Conservation (phyloP, 2,113 vertebrate genomes). For the Carollia perspicillata region DNA sequence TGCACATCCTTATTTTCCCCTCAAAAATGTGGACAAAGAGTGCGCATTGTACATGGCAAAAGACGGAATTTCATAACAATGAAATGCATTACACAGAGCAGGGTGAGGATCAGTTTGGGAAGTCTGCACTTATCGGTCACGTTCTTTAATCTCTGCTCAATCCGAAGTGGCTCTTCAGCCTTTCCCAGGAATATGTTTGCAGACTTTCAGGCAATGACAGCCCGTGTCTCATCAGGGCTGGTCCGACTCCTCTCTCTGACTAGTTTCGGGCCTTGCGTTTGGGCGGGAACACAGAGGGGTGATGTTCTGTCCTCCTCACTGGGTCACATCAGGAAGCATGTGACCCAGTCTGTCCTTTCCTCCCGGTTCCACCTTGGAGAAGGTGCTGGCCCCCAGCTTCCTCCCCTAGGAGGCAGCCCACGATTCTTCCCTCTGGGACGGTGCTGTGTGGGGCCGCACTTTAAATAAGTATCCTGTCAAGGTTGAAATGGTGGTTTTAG, state of each 20-base stretch:
- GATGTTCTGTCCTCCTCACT: neutral
- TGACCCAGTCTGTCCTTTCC: neutral
- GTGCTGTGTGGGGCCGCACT: neutral
- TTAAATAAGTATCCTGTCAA: neutral
- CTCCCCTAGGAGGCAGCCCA: neutral
- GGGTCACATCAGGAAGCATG: neutral
- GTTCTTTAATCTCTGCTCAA: neutral
- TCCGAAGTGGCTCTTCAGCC: neutral
- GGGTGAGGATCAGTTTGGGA: neutral
- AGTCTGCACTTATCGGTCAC: neutral
- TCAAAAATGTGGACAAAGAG: no score
- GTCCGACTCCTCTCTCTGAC: neutral
- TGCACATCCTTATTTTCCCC: no score
- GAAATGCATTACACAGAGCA: neutral
- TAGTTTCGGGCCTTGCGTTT: neutral
- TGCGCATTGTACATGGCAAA: no score
- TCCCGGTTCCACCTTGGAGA: neutral
- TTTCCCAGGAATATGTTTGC: neutral
- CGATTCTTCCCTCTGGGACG: neutral
- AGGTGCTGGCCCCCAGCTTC: neutral
- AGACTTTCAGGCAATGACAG: neutral
- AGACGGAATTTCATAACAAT: neutral
- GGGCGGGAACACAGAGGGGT: neutral
- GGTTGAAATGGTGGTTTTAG: neutral
- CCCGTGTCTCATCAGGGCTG: neutral